A percentile compares a stretch with the other conserved stretches of the same genome.
Conservation (phyloP, 2,113 vertebrate species). For the Lophochroa leadbeateri region DNA sequence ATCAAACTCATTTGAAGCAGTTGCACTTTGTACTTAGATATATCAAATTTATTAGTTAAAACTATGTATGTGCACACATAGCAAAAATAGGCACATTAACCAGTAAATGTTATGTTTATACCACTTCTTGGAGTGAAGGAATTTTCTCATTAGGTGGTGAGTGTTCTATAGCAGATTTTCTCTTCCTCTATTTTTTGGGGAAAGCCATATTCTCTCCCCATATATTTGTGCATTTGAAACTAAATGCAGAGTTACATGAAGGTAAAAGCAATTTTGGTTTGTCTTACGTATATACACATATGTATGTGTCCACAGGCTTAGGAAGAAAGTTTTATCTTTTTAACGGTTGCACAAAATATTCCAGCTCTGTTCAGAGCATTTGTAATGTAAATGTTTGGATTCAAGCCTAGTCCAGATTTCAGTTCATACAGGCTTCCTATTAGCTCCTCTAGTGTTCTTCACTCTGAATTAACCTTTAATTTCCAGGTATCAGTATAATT, state of each 20-base stretch:
- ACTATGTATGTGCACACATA: constrained; percentile 31
- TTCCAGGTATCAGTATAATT: not conserved
- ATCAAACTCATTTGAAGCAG: constrained; percentile 74
- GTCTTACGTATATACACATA: not conserved
- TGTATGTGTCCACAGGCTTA: not conserved
- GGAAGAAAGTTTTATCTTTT: not conserved
- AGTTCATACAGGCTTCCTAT: not conserved
- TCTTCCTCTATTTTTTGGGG: not conserved
- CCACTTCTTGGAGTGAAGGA: not conserved
- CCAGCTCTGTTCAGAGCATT: not conserved
- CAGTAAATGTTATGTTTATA: constrained; percentile 56
- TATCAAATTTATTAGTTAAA: constrained; percentile 70
- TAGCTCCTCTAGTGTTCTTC: not conserved
- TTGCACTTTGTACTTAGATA: constrained; percentile 63
- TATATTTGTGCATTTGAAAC: not conserved
- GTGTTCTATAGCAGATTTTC: not conserved
- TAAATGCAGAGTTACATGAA: not conserved
- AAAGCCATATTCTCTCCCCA: not conserved
- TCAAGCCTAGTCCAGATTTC: not conserved
- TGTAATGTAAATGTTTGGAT: not conserved
- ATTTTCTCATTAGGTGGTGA: constrained; percentile 50
- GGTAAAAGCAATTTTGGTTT: not conserved
- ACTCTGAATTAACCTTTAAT: not conserved
- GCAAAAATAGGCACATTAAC: constrained; percentile 63
- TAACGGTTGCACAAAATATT: not conserved